Evolutionary conservation across 2,113 vertebrate genomes (phyloP).

Genomic region (Grammomys dolichurus): DNA sequence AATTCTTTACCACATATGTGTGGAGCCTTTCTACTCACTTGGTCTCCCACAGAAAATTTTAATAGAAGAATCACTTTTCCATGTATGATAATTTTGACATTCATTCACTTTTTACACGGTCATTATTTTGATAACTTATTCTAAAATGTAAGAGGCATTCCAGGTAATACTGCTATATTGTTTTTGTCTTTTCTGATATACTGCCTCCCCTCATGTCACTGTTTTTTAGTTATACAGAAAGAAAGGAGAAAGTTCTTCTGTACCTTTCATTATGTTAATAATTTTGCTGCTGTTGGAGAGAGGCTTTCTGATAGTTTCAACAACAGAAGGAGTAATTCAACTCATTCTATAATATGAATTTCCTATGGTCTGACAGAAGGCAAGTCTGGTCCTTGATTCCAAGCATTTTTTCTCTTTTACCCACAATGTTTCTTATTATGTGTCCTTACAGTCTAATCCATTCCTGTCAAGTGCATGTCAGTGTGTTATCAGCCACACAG

Average conservation of each 20-base stretch:
- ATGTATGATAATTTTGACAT: neutral
- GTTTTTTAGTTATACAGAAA: neutral
- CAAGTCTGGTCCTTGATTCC: neutral
- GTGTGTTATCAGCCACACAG: neutral
- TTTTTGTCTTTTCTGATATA: neutral
- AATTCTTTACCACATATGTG: neutral
- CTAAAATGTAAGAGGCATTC: neutral
- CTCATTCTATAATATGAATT: neutral
- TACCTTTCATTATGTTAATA: neutral
- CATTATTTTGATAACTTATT: neutral
- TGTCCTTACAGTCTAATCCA: neutral
- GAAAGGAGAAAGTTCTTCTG: neutral
- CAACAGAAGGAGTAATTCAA: neutral
- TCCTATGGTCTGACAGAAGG: neutral
- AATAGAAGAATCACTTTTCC: neutral
- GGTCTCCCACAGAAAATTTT: neutral
- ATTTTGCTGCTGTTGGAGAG: neutral
- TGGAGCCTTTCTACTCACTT: neutral
- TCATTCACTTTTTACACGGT: neutral
- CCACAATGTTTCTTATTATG: neutral
- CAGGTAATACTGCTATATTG: neutral
- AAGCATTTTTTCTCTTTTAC: neutral
- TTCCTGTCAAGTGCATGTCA: neutral
- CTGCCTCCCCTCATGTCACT: neutral
- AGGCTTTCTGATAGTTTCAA: neutral